Base-by-base conservation (phyloP, 2,113 vertebrate species). In the Brachyhypopomus gauderio region DNA sequence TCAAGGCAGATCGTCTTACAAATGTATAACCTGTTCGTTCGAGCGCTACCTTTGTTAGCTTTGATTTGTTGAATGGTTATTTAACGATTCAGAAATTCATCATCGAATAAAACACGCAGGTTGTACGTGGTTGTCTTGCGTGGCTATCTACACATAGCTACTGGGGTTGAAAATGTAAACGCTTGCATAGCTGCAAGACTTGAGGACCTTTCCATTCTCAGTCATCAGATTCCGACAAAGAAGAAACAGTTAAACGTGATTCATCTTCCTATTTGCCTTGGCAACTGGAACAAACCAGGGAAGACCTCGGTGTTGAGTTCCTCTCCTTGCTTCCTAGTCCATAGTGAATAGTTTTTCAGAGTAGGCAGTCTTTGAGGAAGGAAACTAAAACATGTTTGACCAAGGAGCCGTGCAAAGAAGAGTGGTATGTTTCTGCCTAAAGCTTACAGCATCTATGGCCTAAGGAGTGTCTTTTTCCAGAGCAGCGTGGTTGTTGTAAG, bases 291-390 rank as follows among this genome's bases (percentile, higher is more conserved):
- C 20, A 38, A 38, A 17, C 17, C 19, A 63, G 59, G 38, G 71
- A 48, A 62, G 55, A 55, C 22, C 1, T 14, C 27, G 22, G 19
- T 52, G 27, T 56, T 56, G 12, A 3, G 8, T 27, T 70, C 5
- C 23, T 52, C 41, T 48, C 52, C 11, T 48, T 69, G 69, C 75
- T 77, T 81, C 79, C 74, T 77, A 17, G 25, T 62, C 6, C 55
- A 34, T 30, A 66, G 22, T 80, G n/a, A 79, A 79, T 3, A 36
- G 9, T 30, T 77, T 45, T 58, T 58, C 67, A 72, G 60, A 58
- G 58, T 30, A 25, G 27, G 41, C 16, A 83, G 1, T 48, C n/a
- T 38, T 67, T 4, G 12, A 25, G 22, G 62, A 75, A 75, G 59
- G 56, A 20, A 27, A n/a, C 22, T 12, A 11, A 25, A 8, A 2